Percentiles rank a stretch among this genome's conserved stretches.
Evolutionary conservation across 2,113 vertebrate species (phyloP).

Genomic region (Phylloscopus whistleri): DNA sequence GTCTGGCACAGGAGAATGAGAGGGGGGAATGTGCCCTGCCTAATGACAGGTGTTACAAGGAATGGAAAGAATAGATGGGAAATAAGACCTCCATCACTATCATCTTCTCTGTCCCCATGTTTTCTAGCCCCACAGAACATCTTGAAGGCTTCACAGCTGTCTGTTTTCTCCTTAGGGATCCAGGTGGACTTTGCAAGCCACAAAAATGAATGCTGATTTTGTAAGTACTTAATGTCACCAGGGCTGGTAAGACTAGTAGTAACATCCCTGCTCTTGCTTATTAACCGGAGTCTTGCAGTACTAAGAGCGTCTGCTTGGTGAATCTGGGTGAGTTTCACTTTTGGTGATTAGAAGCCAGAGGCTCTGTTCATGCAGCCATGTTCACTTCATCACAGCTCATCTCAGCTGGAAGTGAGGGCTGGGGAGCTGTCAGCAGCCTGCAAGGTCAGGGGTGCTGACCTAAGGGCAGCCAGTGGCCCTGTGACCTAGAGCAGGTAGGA

Average conservation of each 20-base stretch:
- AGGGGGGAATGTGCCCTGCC: background rate
- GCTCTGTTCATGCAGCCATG: background rate
- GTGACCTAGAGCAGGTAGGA: background rate
- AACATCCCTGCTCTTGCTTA: slow-evolving; percentile 38
- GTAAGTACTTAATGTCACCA: slow-evolving; percentile 77
- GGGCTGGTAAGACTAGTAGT: slow-evolving; percentile 32
- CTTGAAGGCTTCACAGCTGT: background rate
- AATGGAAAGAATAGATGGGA: background rate
- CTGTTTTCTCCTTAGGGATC: slow-evolving; percentile 83
- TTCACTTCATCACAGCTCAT: background rate
- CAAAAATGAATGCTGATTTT: slow-evolving; percentile 91
- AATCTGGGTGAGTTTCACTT: slow-evolving; percentile 23
- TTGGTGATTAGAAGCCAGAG: background rate
- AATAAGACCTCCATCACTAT: background rate
- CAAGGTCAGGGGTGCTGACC: background rate
- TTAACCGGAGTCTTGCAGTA: background rate
- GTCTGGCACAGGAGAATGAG: background rate
- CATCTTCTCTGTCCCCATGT: background rate
- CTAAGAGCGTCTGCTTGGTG: slow-evolving; percentile 22
- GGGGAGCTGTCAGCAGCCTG: background rate
- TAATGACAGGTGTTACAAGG: background rate
- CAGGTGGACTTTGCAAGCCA: slow-evolving; percentile 95
- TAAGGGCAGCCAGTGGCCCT: background rate
- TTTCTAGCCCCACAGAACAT: background rate
- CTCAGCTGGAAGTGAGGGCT: background rate